Evolutionary conservation across 2,888 invertebrate genomes (phyloP), one percentile per base, ranked within the genome.

Genomic region (Drosophila fulvimacula): DNA sequence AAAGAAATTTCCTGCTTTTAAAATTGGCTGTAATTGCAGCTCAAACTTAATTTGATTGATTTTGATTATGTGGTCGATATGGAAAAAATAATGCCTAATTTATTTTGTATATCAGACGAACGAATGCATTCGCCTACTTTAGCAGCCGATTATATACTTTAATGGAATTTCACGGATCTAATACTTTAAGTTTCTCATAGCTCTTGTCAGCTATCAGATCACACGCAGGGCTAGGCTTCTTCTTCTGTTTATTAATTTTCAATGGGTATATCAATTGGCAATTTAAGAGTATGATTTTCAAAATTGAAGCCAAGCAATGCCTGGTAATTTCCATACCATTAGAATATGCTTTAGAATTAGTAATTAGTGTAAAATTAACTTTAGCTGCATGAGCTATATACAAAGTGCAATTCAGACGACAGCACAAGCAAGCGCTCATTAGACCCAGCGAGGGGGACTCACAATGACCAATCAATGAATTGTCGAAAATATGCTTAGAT

Each of bases 391-490:
- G 30, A 30, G 30, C 17, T 30, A 10, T 11, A 24, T 27, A 19
- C 19, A 21, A 42, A 67, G 38, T 39, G 17, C 21, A 21, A 46
- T 58, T 58, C 19, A 38, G 38, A 5, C 32, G 38, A 5, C 32
- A 34, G 46, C 19, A 52, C 51, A 59, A 19, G 36, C 19, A 49
- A 41, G 55, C 24, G 49, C 34, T 66, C 66, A 66, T 66, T 66
- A 55, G 68, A 34, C 13, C 39, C 38, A 1, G 10, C 17, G 39
- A n/a, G 32, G 46, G 32, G 39, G n/a, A 39, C 38, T 53, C 66
- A 46, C 67, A 65, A 66, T 66, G 65, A 65, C 44, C 65, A 66
- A 66, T 65, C 65, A 46, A 44, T 68, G 42, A 58, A 38, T 51
- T 51, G 36, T 51, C 49, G 11, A 68, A 55, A 67, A 51, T 27